phyloP scores from a whole-genome alignment of 35 echinoderm and acorn worm genomes.

The Patiria miniata region DNA sequence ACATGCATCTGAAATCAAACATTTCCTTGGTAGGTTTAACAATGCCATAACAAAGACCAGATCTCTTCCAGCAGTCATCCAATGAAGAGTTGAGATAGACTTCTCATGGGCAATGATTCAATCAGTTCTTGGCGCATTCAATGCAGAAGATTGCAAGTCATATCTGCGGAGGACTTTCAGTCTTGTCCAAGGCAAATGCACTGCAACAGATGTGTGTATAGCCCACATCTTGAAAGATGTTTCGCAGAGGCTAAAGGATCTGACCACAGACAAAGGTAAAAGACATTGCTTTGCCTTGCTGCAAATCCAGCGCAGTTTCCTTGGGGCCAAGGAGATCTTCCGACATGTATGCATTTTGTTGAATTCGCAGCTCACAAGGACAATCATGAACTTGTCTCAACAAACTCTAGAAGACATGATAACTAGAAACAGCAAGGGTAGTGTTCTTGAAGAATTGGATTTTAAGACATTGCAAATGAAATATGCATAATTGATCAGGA shows the following conservation, averaged over 20 bases:
- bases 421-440: too few species aligned
- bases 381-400: neutral
- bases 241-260: neutral
- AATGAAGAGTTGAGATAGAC: constrained; percentile 17
- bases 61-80: neutral
- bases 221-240: constrained; percentile 24
- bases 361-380: neutral
- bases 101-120: constrained; percentile 39
- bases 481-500: too few species aligned
- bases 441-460: too few species aligned
- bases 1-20: constrained; percentile 40
- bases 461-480: too few species aligned
- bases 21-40: neutral
- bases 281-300: constrained; percentile 6
- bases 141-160: neutral
- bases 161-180: neutral
- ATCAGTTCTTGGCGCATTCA: constrained; percentile 20
- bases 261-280: neutral
- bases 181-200: neutral
- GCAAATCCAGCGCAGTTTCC: neutral
- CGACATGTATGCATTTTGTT: neutral
- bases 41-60: neutral
- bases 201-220: neutral
- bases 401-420: neutral
- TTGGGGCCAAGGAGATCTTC: neutral